phyloP scores from a whole-genome alignment of 2,888 invertebrate species.

The Orthosia gothica region DNA sequence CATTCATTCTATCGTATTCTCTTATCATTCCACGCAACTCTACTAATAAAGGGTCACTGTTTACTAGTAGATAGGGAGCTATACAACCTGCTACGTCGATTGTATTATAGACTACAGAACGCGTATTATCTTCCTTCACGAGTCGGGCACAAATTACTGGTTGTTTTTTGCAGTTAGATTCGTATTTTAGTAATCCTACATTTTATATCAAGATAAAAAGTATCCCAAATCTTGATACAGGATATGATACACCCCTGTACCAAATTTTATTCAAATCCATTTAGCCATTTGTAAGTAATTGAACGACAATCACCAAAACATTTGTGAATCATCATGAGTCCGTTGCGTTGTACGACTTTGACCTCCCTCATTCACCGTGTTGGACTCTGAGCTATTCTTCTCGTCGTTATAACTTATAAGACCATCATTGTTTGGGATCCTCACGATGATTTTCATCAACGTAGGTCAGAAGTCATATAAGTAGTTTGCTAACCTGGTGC shows the following conservation, averaged over 20 bases:
- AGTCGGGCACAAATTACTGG: not conserved
- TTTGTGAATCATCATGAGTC: not conserved
- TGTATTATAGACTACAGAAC: not conserved
- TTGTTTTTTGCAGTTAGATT: not conserved
- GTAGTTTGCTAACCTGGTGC: not conserved
- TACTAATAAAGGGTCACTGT: conserved; percentile 51
- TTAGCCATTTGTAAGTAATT: not conserved
- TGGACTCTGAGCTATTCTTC: not conserved
- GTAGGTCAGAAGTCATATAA: not conserved
- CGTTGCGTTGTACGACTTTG: not conserved
- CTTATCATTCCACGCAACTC: conserved; percentile 38
- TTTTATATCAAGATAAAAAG: not conserved
- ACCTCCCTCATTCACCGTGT: not conserved
- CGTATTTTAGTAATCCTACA: not conserved
- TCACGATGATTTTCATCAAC: not conserved
- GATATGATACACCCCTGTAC: not conserved
- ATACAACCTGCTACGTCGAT: conserved; percentile 13
- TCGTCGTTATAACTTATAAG: not conserved
- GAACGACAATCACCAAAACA: not conserved
- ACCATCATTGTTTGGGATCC: not conserved
- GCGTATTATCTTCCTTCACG: not conserved
- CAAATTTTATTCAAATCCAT: not conserved
- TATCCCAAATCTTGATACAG: not conserved
- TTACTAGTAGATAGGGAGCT: conserved; percentile 28
- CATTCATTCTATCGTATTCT: conserved; percentile 20